Evolutionary conservation across 2,888 invertebrate species (phyloP), one percentile per base, ranked within the genome.

Genomic region (Nomada goodeniana): DNA sequence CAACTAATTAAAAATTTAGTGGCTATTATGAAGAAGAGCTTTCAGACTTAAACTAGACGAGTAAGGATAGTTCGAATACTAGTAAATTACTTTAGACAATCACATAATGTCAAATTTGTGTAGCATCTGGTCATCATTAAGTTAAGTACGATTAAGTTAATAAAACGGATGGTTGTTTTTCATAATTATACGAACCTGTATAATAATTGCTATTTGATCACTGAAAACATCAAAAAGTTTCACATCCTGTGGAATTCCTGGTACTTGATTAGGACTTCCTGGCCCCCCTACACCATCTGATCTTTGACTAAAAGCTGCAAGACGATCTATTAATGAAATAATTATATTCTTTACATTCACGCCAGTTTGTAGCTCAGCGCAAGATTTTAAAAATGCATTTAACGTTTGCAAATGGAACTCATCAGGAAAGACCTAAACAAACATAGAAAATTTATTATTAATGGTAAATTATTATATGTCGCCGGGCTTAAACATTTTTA

Each of bases 311-410:
- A 97, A 98, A 0, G 96, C 96, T 1, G 98, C 97, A 61, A 98
- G 95, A 26, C 98, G 95, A 93, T 99, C 99, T 90, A 99, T 99
- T 50, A 99, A 95, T 2, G 99, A 98, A 86, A 99, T 99, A 83
- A 99, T 98, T 83, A 99, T 98, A 93, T 99, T 99, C 94, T 99
- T 99, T 10, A 99, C 99, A 94, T 99, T 99, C 15, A 99, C 99
- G 11, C 97, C 98, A 0, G 97, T 96, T 92, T 99, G 98, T 0
- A 99, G 95, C 92, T 99, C 99, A 0, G 98, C 99, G 93, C 99
- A 99, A 0, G 99, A 99, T 94, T 98, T 98, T 76, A 99, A 95
- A 94, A 99, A 99, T 60, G 98, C 97, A 93, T 97, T 98, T 81
- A 99, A 95, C 0, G 99, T 99, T 89, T 98, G 98, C 91, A 99